Evolutionary conservation across 2,888 invertebrate species (phyloP).

Genomic region (Orthosia gracilis): DNA sequence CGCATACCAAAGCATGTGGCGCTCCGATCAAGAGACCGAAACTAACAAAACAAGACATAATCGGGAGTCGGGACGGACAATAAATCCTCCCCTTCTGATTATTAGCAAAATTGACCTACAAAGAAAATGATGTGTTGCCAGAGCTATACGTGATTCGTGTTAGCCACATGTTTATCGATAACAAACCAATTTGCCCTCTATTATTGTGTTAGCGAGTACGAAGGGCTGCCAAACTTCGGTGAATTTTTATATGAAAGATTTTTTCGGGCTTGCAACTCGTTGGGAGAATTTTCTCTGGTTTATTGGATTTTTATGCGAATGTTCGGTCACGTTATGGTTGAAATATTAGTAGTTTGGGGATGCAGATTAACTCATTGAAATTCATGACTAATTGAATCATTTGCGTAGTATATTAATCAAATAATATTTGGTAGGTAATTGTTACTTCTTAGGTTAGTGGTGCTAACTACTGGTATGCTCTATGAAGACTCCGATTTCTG

Average conservation of each 20-base stretch:
- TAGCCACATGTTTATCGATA: slow-evolving; percentile 76
- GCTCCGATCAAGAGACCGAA: too few relatives aligned
- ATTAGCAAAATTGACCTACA: slow-evolving; percentile 69
- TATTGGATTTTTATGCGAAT: background rate
- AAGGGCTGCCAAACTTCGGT: slow-evolving; percentile 40
- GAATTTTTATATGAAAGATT: slow-evolving; percentile 16
- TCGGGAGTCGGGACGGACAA: slow-evolving; percentile 52
- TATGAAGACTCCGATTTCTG: background rate
- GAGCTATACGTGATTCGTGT: slow-evolving; percentile 75
- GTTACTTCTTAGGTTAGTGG: background rate
- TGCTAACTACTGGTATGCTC: background rate
- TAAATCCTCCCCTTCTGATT: slow-evolving; percentile 60
- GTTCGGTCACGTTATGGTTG: background rate
- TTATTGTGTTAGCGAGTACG: slow-evolving; percentile 72
- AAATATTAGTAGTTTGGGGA: background rate
- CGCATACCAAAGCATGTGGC: too few relatives aligned
- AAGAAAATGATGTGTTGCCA: slow-evolving; percentile 66
- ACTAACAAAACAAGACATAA: slow-evolving; percentile 26
- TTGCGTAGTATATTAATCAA: too few relatives aligned
- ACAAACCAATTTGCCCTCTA: slow-evolving; percentile 76
- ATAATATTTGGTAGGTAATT: background rate
- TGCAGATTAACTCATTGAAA: background rate
- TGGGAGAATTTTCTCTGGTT: background rate
- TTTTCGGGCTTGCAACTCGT: slow-evolving; percentile 5
- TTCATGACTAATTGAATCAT: background rate